A percentile compares a stretch with the other conserved stretches of the same genome.
These are phyloP conservation scores for Agraylea sexmaculata DNA, from an alignment of 1,140 invertebrate genomes.

Conservation along the genomic window DNA sequence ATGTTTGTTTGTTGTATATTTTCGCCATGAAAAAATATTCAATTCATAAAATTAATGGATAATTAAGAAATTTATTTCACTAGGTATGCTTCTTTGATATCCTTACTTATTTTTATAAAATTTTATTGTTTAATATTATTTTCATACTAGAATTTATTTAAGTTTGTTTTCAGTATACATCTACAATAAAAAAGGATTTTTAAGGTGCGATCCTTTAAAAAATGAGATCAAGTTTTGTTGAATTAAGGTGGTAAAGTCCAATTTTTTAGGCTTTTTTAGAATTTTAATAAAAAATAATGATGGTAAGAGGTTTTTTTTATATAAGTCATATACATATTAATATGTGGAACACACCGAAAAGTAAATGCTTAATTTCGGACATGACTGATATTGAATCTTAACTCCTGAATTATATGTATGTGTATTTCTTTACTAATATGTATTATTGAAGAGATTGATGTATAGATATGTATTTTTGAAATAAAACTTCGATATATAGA, in stretches of 20 bases:
- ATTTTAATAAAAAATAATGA: not conserved
- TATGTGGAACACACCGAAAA: not conserved
- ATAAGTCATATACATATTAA: not conserved
- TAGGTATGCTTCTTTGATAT: no score
- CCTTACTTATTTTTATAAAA: no score
- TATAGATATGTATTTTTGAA: not conserved
- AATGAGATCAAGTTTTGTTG: not conserved
- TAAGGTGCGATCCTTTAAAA: not conserved
- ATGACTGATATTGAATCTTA: not conserved
- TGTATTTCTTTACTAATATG: not conserved
- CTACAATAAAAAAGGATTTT: no score
- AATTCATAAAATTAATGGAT: no score
- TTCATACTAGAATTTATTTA: no score
- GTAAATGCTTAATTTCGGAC: no score
- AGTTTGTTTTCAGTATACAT: no score
- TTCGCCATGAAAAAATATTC: no score
- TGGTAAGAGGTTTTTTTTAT: not conserved
- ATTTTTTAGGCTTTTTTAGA: not conserved
- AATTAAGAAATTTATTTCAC: no score
- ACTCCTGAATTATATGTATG: not conserved
- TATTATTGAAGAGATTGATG: not conserved
- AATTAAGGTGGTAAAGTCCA: not conserved
- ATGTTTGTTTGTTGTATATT: no score
- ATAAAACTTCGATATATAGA: no score
- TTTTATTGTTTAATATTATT: no score